Percentiles rank a stretch among this genome's conserved stretches.
Conservation (phyloP, 1,140 invertebrate species). For the Drosophila repletoides region DNA sequence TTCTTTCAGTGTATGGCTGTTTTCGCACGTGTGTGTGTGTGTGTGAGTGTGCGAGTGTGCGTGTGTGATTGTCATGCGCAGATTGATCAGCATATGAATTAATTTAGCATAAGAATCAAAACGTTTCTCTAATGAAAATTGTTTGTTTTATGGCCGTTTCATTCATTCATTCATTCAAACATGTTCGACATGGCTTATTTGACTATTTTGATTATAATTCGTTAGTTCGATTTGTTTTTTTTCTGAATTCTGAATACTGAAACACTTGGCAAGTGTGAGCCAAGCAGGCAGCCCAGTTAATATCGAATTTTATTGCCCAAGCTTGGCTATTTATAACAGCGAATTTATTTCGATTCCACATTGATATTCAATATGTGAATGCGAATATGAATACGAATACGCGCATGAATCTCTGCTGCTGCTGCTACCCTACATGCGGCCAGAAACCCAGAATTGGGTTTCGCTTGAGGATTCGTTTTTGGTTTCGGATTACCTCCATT, state of each 20-base stretch:
- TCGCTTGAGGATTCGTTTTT: slow-evolving; percentile 7
- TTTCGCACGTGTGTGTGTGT: slow-evolving; percentile 1
- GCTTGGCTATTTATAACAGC: slow-evolving; percentile 27
- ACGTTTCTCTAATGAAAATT: slow-evolving; percentile 75
- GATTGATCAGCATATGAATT: slow-evolving; percentile 75
- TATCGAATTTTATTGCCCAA: slow-evolving; percentile 31
- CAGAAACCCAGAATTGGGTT: slow-evolving; percentile 10
- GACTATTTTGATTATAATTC: slow-evolving; percentile 39
- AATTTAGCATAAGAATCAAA: slow-evolving; percentile 76
- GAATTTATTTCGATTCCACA: slow-evolving; percentile 24
- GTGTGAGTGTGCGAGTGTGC: neutral
- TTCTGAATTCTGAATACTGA: slow-evolving; percentile 3
- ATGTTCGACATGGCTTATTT: slow-evolving; percentile 66
- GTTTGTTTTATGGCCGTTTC: slow-evolving; percentile 49
- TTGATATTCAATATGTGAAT: slow-evolving; percentile 36
- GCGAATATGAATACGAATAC: too few species aligned
- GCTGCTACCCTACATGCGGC: too few species aligned
- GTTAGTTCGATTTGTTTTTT: neutral
- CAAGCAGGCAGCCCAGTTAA: slow-evolving; percentile 27
- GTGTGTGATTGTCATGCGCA: slow-evolving; percentile 42
- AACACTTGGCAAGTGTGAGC: slow-evolving; percentile 22
- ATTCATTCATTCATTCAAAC: slow-evolving; percentile 63
- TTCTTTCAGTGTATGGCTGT: too few species aligned
- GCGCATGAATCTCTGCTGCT: too few species aligned
- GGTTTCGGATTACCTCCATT: slow-evolving; percentile 36